Evolutionary conservation across 1,140 invertebrate genomes (phyloP), one percentile per base, ranked within the genome.

Genomic region (Vanessa atalanta): DNA sequence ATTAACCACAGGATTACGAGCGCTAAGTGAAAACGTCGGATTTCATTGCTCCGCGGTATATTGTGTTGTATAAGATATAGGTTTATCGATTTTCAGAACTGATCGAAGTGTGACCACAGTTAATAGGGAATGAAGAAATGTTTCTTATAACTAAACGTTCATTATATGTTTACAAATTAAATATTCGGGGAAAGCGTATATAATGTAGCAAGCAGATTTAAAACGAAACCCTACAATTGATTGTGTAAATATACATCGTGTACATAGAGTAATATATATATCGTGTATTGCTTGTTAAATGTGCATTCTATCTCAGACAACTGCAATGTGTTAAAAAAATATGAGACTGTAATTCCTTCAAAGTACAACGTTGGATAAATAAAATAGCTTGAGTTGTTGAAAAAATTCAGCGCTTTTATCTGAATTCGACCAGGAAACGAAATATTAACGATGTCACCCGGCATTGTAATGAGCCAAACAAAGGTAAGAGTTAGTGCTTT

Each of bases 41-140:
- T 73, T 79, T 79, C 74, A 73, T 67, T 69, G 70, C 55, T 50
- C 47, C 70, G 47, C 51, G 31, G 51, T 37, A 37, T 37, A 37
- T 65, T 61, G 50, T 63, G 75, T 74, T 82, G 72, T 80, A 72
- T 70, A 65, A 72, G 66, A 88, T 86, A 71, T 91, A 84, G 89
- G 89, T 91, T 91, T 91, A 91, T 86, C 74, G 87, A 83, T 88
- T 87, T 82, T 82, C 78, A 84, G 88, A 91, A 89, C 70, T 79
- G 60, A 65, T 72, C 37, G 16, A 61, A 47, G 31, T 72, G 51
- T 48, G 64, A 68, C 57, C 55, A 68, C 64, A 57, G 47, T 75
- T 73, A 74, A 75, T 72, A 57, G 73, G 9, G 20, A 53, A 73
- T 16, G 23, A 57, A 16, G 53, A 23, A 57, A 11, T 23, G 12